These are phyloP conservation scores for Formica exsecta DNA, from an alignment of 1,140 invertebrate species.

Conservation along the genomic window DNA sequence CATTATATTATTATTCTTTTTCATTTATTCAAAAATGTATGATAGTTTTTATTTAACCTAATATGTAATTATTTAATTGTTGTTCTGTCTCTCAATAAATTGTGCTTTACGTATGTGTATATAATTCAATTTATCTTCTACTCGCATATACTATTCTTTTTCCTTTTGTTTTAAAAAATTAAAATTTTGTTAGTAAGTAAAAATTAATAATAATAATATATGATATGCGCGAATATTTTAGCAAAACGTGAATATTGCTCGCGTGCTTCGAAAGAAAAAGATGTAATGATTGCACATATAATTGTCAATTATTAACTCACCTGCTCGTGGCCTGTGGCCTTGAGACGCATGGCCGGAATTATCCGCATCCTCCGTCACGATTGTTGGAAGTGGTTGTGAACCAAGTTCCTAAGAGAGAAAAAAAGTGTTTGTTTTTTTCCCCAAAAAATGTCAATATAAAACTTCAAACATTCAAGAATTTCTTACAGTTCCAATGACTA, in stretches of 20 bases:
- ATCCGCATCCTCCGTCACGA: constrained; percentile 85
- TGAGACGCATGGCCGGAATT: constrained; percentile 78
- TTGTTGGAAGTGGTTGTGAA: constrained; percentile 89
- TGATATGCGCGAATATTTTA: not conserved
- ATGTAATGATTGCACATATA: not conserved
- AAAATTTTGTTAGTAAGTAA: not conserved
- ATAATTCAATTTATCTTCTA: no score
- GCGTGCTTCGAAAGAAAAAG: constrained; percentile 2
- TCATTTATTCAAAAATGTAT: not conserved
- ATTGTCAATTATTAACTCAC: constrained; percentile 68
- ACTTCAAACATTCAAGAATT: not conserved
- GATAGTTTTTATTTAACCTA: not conserved
- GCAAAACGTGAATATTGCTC: not conserved
- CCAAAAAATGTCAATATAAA: constrained; percentile 29
- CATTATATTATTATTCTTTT: not conserved
- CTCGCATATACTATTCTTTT: not conserved
- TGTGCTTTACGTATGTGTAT: not conserved
- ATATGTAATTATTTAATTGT: not conserved
- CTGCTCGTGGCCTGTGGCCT: constrained; percentile 83
- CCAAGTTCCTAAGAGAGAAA: constrained; percentile 88
- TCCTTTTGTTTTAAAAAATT: not conserved
- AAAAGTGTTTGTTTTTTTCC: constrained; percentile 27
- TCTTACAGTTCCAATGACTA: no score
- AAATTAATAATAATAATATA: not conserved
- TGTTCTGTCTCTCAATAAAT: not conserved